These are phyloP conservation scores for Silurus lanzhouensis DNA, from an alignment of 2,797 vertebrate genomes.

Conservation along the genomic window DNA sequence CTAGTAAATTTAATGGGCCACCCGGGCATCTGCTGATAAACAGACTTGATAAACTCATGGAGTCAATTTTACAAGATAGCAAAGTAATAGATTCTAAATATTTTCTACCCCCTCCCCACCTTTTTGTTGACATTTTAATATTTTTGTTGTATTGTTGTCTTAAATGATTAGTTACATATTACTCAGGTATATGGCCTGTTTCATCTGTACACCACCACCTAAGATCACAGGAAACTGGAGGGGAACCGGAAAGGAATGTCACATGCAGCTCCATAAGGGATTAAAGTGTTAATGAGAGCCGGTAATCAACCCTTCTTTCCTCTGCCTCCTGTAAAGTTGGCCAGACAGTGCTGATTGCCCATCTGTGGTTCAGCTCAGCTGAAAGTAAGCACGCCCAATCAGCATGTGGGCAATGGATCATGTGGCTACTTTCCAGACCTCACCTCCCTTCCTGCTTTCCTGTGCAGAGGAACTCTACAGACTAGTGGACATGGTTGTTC, in stretches of 20 bases:
- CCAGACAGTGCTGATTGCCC: slow-evolving; percentile 41
- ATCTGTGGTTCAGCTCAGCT: slow-evolving; percentile 48
- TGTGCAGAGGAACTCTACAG: slow-evolving; percentile 24
- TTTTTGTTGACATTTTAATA: not conserved
- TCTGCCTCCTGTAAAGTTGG: slow-evolving; percentile 35
- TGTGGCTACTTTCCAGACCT: slow-evolving; percentile 47
- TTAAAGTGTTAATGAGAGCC: slow-evolving; percentile 29
- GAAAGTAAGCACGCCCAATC: slow-evolving; percentile 42
- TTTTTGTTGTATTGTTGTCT: not conserved
- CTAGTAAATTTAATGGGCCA: not conserved
- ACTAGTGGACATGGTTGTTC: slow-evolving; percentile 44
- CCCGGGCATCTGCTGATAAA: not conserved
- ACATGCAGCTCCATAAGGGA: slow-evolving; percentile 1
- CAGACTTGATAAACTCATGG: not conserved
- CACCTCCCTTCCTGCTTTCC: slow-evolving; percentile 26
- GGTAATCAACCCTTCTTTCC: slow-evolving; percentile 39
- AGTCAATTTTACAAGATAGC: not conserved
- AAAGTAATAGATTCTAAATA: not conserved
- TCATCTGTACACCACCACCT: not conserved
- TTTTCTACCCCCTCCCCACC: no score
- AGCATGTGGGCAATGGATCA: slow-evolving; percentile 36
- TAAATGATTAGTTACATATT: not conserved
- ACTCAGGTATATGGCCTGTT: not conserved
- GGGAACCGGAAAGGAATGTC: not conserved
- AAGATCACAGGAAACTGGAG: slow-evolving; percentile 12